Conservation (phyloP, 2,888 invertebrate genomes). For the Augochlorella aurata region DNA sequence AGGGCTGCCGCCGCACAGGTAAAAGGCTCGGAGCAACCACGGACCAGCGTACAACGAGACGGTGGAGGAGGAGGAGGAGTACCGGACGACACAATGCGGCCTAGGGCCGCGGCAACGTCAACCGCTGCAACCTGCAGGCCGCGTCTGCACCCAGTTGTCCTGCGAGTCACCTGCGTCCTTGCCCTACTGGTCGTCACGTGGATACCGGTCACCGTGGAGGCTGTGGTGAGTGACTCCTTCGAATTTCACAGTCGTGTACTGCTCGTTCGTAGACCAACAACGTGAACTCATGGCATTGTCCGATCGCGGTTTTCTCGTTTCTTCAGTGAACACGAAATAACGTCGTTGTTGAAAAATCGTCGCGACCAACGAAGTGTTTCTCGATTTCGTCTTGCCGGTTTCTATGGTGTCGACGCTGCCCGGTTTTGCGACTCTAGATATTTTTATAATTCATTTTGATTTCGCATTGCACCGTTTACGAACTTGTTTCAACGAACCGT, state of each 20-base stretch:
- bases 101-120: slow-evolving; percentile 65
- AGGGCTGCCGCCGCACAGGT: slow-evolving; percentile 17
- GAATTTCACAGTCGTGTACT: slow-evolving; percentile 35
- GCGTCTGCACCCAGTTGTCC: slow-evolving; percentile 54
- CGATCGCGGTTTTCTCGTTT: neutral
- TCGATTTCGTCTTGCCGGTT: neutral
- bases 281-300: neutral
- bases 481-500: too few species aligned
- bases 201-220: slow-evolving; percentile 66
- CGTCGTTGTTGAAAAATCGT: neutral
- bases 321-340: neutral
- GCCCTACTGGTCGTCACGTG: slow-evolving; percentile 66
- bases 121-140: slow-evolving; percentile 48
- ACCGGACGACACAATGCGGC: slow-evolving; percentile 61
- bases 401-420: neutral
- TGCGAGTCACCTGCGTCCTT: slow-evolving; percentile 66
- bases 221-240: slow-evolving; percentile 73
- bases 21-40: slow-evolving; percentile 23
- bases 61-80: slow-evolving; percentile 50
- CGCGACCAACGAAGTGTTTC: neutral
- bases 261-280: slow-evolving; percentile 27
- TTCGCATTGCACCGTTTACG: neutral
- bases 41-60: neutral
- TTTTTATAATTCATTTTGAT: neutral
- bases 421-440: neutral